phyloP scores from a whole-genome alignment of 2,888 invertebrate species.

The Diplazon laetatorius region DNA sequence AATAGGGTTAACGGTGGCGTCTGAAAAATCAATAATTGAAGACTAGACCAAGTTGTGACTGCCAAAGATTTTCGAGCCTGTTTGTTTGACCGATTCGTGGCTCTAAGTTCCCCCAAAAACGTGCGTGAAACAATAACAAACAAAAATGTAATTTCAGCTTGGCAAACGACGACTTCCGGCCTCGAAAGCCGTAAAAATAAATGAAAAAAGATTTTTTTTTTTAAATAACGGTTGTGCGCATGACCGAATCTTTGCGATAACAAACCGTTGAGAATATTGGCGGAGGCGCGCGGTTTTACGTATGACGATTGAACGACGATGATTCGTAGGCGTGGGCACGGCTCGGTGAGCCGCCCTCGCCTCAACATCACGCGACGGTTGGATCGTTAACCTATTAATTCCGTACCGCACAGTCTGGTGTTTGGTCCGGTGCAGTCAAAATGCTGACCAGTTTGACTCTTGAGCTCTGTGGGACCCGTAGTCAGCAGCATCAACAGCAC shows the following conservation, averaged over 20 bases:
- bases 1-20: too few species aligned
- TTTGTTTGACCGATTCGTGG: constrained; percentile 23
- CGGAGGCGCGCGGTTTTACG: constrained; percentile 10
- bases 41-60: constrained; percentile 4
- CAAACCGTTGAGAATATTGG: constrained; percentile 56
- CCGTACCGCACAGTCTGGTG: constrained; percentile 44
- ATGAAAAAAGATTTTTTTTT: too few species aligned
- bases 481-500: constrained; percentile 19
- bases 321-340: constrained; percentile 1
- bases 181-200: constrained; percentile 16
- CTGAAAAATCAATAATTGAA: neutral
- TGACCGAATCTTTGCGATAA: constrained; percentile 57
- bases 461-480: constrained; percentile 27
- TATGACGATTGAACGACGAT: constrained; percentile 5
- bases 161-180: constrained; percentile 35
- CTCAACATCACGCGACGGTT: constrained; percentile 48
- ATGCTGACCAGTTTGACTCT: constrained; percentile 46
- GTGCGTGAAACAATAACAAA: constrained; percentile 60
- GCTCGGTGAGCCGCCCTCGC: constrained; percentile 45
- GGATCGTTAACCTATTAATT: constrained; percentile 75
- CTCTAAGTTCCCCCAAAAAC: constrained; percentile 40
- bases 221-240: constrained; percentile 29
- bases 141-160: constrained; percentile 55
- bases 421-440: constrained; percentile 30
- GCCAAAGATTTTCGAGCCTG: neutral